Evolutionary conservation across 2,797 vertebrate species (phyloP).

Genomic region (Smutsia temminckii): DNA sequence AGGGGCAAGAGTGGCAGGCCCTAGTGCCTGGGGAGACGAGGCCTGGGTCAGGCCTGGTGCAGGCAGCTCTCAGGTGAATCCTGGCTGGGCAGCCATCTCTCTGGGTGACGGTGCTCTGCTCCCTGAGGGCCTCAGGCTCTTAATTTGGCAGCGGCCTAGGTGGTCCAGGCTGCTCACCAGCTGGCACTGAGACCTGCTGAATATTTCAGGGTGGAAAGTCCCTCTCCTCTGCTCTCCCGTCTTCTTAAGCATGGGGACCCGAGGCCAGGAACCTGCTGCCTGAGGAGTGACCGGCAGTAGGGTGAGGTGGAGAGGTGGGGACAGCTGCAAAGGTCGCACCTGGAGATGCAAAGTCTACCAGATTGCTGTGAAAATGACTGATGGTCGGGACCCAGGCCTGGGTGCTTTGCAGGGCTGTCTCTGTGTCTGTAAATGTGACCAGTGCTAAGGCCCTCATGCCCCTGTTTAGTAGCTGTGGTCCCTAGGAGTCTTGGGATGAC

Average conservation of each 20-base stretch:
- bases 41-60: not conserved
- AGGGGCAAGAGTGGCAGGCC: not conserved
- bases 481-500: not conserved
- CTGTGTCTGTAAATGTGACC: not conserved
- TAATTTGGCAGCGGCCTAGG: not conserved
- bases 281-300: accelerated
- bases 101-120: not conserved
- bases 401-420: not conserved
- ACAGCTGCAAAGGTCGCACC: not conserved
- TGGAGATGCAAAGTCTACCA: not conserved
- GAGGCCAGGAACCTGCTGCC: not conserved
- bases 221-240: not conserved
- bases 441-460: not conserved
- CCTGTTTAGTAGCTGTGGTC: not conserved
- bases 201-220: constrained; percentile 74
- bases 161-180: constrained; percentile 60
- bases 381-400: not conserved
- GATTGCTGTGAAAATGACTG: not conserved
- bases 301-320: not conserved
- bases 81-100: not conserved
- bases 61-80: not conserved
- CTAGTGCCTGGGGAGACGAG: not conserved
- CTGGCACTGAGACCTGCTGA: constrained; percentile 63
- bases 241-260: not conserved
- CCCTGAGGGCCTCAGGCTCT: not conserved